Base-by-base conservation (phyloP, 1,140 invertebrate genomes). In the Lasioglossum baleicum region DNA sequence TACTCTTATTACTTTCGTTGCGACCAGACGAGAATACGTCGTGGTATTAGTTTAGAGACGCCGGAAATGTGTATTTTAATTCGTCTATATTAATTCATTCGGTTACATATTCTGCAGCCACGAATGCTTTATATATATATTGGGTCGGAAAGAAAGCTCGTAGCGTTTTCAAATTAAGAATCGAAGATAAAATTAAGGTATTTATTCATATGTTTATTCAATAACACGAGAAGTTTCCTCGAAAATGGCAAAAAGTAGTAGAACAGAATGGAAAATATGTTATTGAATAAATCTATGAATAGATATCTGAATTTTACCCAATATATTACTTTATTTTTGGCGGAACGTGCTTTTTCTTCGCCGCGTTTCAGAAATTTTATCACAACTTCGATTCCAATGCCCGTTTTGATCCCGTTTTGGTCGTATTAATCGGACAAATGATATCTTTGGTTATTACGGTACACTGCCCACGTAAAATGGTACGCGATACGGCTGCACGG, bases 381-480 rank as follows among this genome's bases (percentile, higher is more conserved):
- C 67, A 5, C 15, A 5, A 15, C 51, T n/a, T 5, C 26, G 44
- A 42, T 42, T 11, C 17, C 22, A 10, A 20, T 51, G 44, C 22
- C 58, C 68, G 51, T 71, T 78, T 44, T 42, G 26, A 1, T 64
- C 22, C 22, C 75, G n/a, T 70, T 51, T 70, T 17, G 42, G 6
- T 22, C 20, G n/a, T 1, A 31, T 60, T 77, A 77, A 70, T 77
- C 58, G 42, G 6, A 22, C 17, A n/a, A 61, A 60, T 22, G 22
- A 68, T 68, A 68, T 61, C n/a, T 74, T 44, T 20, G 10, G 48
- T 70, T 60, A 51, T 77, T 61, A 61, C 17, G 26, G 42, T 66
- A 66, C 11, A 22, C 20, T 44, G 10, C 42, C 40, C 10, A 17
- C n/a, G 40, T 63, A 48, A 69, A 76, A 58, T 22, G 22, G 22